Evolutionary conservation across 2,797 vertebrate genomes (phyloP).

Genomic region (Adelosebastes latens): DNA sequence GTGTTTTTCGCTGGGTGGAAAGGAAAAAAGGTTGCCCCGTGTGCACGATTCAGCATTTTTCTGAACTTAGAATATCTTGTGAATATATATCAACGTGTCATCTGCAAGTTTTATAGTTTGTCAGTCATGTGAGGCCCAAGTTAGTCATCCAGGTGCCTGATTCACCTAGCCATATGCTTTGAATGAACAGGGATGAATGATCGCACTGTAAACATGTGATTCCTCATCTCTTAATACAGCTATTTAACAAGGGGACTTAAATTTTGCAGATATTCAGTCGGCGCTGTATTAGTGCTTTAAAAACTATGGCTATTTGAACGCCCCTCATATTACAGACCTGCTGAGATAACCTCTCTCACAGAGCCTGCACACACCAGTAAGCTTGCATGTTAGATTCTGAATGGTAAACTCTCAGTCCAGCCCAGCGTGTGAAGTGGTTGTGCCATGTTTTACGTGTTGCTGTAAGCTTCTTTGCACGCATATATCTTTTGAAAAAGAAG

Average conservation of each 20-base stretch:
- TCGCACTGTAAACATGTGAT: not conserved
- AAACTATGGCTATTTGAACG: not conserved
- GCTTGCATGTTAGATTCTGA: not conserved
- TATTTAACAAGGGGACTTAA: not conserved
- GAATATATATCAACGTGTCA: slow-evolving; percentile 1
- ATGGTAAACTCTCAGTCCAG: not conserved
- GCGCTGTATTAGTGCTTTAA: not conserved
- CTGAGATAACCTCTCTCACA: not conserved
- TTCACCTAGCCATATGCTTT: not conserved
- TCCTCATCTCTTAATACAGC: not conserved
- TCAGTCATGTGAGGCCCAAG: slow-evolving; percentile 1
- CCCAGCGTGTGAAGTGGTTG: not conserved
- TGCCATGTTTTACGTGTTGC: not conserved
- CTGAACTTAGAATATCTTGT: slow-evolving; percentile 29
- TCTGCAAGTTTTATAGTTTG: not conserved
- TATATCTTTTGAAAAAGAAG: not conserved
- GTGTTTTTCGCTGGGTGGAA: slow-evolving; percentile 54
- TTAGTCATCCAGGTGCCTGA: slow-evolving; percentile 4
- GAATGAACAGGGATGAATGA: not conserved
- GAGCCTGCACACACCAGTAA: not conserved
- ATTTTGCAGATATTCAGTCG: not conserved
- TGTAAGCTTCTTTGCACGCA: slow-evolving; percentile 17
- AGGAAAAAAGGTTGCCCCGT: slow-evolving; percentile 44
- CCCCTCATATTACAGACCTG: not conserved
- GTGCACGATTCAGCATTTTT: slow-evolving; percentile 67